Evolutionary conservation across 2,113 vertebrate genomes (phyloP).

Genomic region (Dasyurus viverrinus): DNA sequence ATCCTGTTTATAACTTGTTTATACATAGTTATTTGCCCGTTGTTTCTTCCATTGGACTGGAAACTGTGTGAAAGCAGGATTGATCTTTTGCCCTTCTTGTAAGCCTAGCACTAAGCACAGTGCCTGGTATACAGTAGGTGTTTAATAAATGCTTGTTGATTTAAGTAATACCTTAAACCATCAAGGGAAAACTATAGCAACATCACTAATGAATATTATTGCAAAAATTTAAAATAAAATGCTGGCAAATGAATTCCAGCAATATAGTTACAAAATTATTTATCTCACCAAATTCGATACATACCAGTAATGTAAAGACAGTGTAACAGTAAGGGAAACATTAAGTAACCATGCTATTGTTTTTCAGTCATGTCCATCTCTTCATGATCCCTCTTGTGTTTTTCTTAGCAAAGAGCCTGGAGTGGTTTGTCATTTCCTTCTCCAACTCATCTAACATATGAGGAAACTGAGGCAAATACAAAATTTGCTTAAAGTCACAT

Average conservation of each 20-base stretch:
- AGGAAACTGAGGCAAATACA: neutral
- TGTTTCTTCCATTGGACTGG: neutral
- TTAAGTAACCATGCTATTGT: neutral
- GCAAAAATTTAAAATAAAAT: neutral
- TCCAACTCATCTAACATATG: neutral
- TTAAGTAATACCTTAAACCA: neutral
- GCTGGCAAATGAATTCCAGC: neutral
- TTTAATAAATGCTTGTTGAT: no score
- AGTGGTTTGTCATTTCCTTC: neutral
- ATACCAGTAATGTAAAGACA: neutral
- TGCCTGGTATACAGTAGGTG: no score
- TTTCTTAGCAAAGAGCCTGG: neutral
- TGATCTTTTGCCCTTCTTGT: neutral
- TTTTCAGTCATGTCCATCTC: neutral
- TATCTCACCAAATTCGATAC: neutral
- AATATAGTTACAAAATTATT: neutral
- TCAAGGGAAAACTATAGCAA: neutral
- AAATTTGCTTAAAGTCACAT: neutral
- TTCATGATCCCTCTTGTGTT: neutral
- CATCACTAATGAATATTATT: neutral
- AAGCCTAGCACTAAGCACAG: neutral
- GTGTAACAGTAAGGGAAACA: neutral
- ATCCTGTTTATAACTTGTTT: neutral
- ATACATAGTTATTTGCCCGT: neutral
- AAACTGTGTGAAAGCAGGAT: neutral